These are phyloP conservation scores for Drymodes brunneopygia DNA, from an alignment of 2,113 vertebrate genomes.

Conservation along the genomic window DNA sequence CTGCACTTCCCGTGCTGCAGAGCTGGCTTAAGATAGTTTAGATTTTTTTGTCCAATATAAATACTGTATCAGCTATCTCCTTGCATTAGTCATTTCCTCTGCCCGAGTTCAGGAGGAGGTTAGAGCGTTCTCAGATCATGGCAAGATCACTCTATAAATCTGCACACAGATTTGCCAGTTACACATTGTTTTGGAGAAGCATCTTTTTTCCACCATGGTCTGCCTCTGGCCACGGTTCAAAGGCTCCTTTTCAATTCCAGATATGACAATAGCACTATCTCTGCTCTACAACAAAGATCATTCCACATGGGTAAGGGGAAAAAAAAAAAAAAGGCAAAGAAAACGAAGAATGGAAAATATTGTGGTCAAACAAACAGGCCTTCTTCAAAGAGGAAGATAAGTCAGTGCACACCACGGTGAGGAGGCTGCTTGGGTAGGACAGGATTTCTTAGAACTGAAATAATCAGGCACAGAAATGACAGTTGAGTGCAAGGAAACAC, in stretches of 20 bases:
- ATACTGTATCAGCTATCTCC: conserved; percentile 73
- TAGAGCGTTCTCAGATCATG: conserved; percentile 77
- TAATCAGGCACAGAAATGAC: background rate
- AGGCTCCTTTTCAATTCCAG: conserved; percentile 47
- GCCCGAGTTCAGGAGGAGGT: conserved; percentile 76
- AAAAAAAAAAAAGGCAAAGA: background rate
- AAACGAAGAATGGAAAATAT: conserved; percentile 12
- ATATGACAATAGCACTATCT: conserved; percentile 54
- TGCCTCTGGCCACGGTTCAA: conserved; percentile 59
- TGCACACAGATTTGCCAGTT: conserved; percentile 32
- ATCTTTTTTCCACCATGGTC: conserved; percentile 62
- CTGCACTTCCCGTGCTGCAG: conserved; percentile 72
- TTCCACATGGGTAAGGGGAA: background rate
- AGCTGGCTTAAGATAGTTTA: conserved; percentile 50
- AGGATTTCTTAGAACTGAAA: background rate
- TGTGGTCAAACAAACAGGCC: conserved; percentile 21
- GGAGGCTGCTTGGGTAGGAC: background rate
- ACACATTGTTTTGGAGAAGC: conserved; percentile 37
- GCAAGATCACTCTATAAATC: conserved; percentile 42
- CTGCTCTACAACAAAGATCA: background rate
- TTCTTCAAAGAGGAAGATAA: conserved; percentile 10
- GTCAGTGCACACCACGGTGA: background rate
- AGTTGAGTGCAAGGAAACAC: background rate
- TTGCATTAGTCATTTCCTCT: conserved; percentile 80
- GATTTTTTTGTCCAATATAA: conserved; percentile 75